These are phyloP conservation scores for Drosophila grimshawi DNA, from an alignment of 1,140 invertebrate species.

Conservation along the genomic window DNA sequence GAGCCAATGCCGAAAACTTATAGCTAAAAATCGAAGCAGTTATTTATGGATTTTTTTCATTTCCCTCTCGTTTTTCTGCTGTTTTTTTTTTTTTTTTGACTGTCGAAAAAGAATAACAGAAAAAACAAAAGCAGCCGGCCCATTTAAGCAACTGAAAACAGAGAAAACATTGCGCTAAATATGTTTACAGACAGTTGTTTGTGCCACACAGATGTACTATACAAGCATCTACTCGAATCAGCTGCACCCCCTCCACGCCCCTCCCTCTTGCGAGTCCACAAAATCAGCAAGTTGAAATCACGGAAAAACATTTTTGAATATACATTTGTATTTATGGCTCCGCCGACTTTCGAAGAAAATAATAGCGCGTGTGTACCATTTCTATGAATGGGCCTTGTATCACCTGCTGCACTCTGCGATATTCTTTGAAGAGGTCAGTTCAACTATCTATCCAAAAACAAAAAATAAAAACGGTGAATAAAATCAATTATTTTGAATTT, in stretches of 20 bases:
- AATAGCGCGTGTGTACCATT: conserved; percentile 11
- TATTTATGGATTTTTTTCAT: conserved; percentile 71
- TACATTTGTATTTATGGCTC: conserved; percentile 23
- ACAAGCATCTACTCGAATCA: conserved; percentile 21
- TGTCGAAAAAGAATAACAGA: conserved; percentile 6
- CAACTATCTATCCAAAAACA: not conserved
- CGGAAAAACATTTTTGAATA: conserved; percentile 40
- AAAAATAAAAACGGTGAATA: not conserved
- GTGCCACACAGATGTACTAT: conserved; percentile 48
- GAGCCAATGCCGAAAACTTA: conserved; percentile 47
- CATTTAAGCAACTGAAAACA: conserved; percentile 48
- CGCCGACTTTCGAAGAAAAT: not conserved
- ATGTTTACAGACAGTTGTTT: conserved; percentile 57
- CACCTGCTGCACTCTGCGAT: conserved; percentile 2
- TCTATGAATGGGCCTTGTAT: conserved; percentile 45
- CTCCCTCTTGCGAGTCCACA: not conserved
- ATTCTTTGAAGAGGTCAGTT: conserved; percentile 6
- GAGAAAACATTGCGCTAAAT: conserved; percentile 68
- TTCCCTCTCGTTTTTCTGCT: conserved; percentile 16
- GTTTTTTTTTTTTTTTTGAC: conserved; percentile 8
- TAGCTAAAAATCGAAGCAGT: conserved; percentile 69
- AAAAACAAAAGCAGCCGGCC: conserved; percentile 38
- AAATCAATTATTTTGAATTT: too few species aligned
- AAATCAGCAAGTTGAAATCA: conserved; percentile 29
- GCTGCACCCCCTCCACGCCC: not conserved